These are phyloP conservation scores for Enteromius thamalakanensis DNA, from an alignment of 2,797 vertebrate genomes.

Conservation along the genomic window DNA sequence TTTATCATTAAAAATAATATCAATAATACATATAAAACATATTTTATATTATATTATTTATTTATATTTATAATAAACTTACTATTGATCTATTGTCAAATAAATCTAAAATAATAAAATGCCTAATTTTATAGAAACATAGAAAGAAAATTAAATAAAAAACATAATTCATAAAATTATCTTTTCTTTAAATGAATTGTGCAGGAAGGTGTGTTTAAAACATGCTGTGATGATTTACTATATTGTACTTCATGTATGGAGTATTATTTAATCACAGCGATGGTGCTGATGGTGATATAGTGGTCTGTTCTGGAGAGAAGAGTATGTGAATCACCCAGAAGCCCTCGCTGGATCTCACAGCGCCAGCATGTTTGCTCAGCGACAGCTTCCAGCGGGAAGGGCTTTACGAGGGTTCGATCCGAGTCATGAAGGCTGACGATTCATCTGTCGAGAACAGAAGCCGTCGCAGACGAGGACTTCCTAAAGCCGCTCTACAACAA, in stretches of 20 bases:
- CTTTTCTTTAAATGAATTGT: background rate
- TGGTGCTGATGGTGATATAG: background rate
- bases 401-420: conserved; percentile 26
- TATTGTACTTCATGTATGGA: no score
- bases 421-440: conserved; percentile 32
- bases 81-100: no score
- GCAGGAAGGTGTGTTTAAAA: background rate
- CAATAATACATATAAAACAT: background rate
- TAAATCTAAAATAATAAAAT: no score
- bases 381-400: conserved; percentile 39
- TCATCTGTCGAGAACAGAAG: conserved; percentile 57
- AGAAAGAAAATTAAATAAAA: background rate
- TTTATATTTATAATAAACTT: background rate
- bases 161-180: background rate
- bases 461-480: conserved; percentile 43
- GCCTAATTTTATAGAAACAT: no score
- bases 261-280: background rate
- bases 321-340: conserved; percentile 68
- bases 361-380: conserved; percentile 75
- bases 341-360: conserved; percentile 66
- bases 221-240: background rate
- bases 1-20: background rate
- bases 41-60: background rate
- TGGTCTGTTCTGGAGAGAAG: conserved; percentile 31
- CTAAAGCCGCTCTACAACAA: conserved; percentile 33